A percentile compares a stretch with the other conserved stretches of the same genome.
Conservation (phyloP, 2,797 vertebrate genomes). For the Buphagus erythrorhynchus region DNA sequence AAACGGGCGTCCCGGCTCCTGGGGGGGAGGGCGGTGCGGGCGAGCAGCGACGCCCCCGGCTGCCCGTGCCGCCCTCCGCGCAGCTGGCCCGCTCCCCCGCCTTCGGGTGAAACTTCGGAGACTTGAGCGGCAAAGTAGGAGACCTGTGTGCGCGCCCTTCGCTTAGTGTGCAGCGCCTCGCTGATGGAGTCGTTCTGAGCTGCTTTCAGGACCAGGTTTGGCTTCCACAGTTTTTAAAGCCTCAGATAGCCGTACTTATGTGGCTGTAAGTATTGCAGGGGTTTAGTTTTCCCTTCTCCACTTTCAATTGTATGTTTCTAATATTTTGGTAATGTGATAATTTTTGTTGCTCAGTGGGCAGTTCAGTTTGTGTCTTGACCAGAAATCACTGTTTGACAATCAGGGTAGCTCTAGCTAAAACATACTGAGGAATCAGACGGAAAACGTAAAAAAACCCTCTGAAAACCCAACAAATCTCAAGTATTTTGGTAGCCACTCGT, state of each 20-base stretch:
- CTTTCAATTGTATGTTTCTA: rapidly evolving
- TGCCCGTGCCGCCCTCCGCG: background rate
- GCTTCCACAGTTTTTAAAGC: background rate
- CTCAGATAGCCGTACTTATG: rapidly evolving
- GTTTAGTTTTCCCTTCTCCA: rapidly evolving
- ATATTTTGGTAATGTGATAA: background rate
- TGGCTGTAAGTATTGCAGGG: background rate
- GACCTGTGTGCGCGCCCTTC: background rate
- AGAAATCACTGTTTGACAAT: background rate
- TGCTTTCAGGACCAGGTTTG: background rate
- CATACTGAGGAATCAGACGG: rapidly evolving
- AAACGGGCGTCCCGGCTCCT: background rate
- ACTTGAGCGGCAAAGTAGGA: background rate
- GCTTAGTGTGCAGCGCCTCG: rapidly evolving
- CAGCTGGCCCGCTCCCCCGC: background rate
- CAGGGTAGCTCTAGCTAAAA: background rate
- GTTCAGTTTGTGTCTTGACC: background rate
- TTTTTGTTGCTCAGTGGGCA: background rate
- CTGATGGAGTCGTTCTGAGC: background rate
- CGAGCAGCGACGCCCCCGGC: background rate
- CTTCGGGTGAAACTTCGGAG: background rate
- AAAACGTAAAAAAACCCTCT: rapidly evolving
- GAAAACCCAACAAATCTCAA: background rate
- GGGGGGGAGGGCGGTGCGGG: background rate
- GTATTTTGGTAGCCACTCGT: background rate